Evolutionary conservation across 2,888 invertebrate genomes (phyloP).

Genomic region (Helleia helle): DNA sequence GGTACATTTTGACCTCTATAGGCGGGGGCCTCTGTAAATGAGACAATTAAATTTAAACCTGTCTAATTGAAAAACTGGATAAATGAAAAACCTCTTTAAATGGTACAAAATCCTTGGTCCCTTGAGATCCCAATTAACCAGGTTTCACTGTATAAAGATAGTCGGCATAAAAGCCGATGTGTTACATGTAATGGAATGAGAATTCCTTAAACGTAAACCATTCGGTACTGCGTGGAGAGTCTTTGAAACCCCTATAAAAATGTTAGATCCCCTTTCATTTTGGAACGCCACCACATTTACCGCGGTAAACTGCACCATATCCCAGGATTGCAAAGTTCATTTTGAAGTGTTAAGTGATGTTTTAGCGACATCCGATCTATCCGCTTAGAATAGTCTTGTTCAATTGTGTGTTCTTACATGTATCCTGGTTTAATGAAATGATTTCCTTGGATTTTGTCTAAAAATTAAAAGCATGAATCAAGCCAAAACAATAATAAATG

Average conservation of each 20-base stretch:
- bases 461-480: too few species aligned
- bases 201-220: constrained; percentile 69
- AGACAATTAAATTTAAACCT: too few species aligned
- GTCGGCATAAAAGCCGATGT: constrained; percentile 51
- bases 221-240: constrained; percentile 50
- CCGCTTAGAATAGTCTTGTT: constrained; percentile 43
- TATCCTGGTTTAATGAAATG: too few species aligned
- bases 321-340: constrained; percentile 20
- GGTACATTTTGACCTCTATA: too few species aligned
- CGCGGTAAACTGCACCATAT: constrained; percentile 32
- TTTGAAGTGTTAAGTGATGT: constrained; percentile 26
- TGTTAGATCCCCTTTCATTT: constrained; percentile 68
- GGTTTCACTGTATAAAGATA: constrained; percentile 48
- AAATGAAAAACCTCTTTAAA: too few species aligned
- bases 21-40: too few species aligned
- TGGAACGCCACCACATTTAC: constrained; percentile 34
- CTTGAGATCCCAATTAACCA: too few species aligned
- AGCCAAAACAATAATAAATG: too few species aligned
- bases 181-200: constrained; percentile 63
- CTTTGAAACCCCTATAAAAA: constrained; percentile 71
- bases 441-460: too few species aligned
- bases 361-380: constrained; percentile 45
- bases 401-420: too few species aligned
- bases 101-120: too few species aligned
- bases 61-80: too few species aligned